These are phyloP conservation scores for Rhabdornis inornatus DNA, from an alignment of 2,113 vertebrate genomes.

Conservation along the genomic window DNA sequence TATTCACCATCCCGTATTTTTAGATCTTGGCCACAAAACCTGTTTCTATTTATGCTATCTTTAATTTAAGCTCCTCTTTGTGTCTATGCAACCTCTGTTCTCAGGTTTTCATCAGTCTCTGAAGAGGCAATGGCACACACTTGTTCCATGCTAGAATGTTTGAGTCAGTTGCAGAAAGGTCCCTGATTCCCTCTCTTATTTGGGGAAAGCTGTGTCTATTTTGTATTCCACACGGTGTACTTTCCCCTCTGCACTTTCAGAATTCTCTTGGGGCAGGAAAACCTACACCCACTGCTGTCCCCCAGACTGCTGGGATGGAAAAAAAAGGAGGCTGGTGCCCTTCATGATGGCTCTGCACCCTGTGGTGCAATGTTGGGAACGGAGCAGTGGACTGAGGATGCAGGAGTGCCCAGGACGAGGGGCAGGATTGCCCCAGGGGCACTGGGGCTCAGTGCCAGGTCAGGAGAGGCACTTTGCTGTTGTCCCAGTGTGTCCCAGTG, in stretches of 20 bases:
- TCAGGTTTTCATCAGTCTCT: background rate
- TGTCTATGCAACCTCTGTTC: background rate
- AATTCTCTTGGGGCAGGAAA: background rate
- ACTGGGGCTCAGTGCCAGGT: background rate
- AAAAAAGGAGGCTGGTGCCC: background rate
- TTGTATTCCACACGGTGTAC: background rate
- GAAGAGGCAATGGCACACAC: background rate
- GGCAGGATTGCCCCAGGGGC: background rate
- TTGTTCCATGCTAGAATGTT: background rate
- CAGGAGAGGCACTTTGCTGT: background rate
- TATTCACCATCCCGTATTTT: background rate
- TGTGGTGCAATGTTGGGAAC: rapidly evolving
- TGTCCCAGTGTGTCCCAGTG: background rate
- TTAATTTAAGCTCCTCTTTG: background rate
- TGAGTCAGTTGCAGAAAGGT: background rate
- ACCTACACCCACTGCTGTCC: rapidly evolving
- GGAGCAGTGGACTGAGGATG: background rate
- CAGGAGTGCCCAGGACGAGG: background rate
- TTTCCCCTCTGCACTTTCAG: background rate
- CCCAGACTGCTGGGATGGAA: background rate
- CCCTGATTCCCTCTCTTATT: background rate
- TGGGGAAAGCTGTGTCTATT: background rate
- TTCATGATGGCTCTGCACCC: background rate
- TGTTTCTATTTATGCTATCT: background rate
- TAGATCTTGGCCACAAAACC: background rate